Base-by-base conservation (phyloP, 2,797 vertebrate genomes). In the Forpus xanthops region DNA sequence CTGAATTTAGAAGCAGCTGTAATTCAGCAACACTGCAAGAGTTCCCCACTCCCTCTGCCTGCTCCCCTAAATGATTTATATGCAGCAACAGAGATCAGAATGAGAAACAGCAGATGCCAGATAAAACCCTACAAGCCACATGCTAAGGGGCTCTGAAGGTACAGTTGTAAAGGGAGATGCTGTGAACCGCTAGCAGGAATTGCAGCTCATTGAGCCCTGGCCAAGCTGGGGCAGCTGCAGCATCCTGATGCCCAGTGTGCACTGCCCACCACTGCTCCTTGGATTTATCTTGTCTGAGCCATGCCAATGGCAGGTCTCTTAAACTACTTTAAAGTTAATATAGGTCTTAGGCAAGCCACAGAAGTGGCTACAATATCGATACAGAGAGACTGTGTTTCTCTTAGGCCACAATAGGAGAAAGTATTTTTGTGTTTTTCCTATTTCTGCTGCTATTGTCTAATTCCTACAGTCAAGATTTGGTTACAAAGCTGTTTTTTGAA, bases 71-170 rank as follows among this genome's bases (percentile, higher is more conserved):
- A 86, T 70, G 64, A 94, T 94, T 89, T 89, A 76, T 31, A 77
- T 25, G 61, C 85, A 92, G 84, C 55, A 82, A 45, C 41, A 72
- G 75, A 90, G 67, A 71, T 14, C 3, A 1, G 72, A 87, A 85
- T 53, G n/a, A 91, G 87, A 89, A 95, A 89, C 41, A 92, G 78
- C 72, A 89, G 52, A 83, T 71, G 72, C 67, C 85, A 64, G 81
- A 64, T 83, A 92, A 89, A 90, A 56, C 52, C 58, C 62, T 35
- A 44, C 31, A 64, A 79, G 67, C 61, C 71, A 92, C 66, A 21
- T 0, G 67, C 71, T 89, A 79, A 64, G 87, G 53, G 87, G 61
- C 75, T 80, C 71, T 44, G 72, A 64, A 66, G 67, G 52, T 15
- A 60, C 33, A 47, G 33, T 11, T 56, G 62, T 7, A 44, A 76